These are phyloP conservation scores for Excalfactoria chinensis DNA, from an alignment of 2,113 vertebrate species.

Conservation along the genomic window DNA sequence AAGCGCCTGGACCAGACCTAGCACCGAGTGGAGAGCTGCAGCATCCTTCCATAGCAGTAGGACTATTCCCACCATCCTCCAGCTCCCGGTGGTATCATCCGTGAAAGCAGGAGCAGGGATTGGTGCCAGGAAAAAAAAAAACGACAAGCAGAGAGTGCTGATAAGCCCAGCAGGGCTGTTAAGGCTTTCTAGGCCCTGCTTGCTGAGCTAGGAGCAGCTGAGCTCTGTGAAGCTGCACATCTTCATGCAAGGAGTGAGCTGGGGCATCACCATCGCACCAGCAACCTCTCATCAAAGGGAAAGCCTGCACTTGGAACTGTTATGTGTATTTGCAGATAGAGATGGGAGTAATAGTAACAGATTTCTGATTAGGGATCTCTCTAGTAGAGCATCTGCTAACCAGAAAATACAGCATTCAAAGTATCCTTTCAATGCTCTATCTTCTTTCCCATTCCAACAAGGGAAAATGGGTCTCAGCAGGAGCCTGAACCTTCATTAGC, in stretches of 20 bases:
- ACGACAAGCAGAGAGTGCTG: fast-evolving
- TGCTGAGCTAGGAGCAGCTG: not conserved
- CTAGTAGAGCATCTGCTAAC: not conserved
- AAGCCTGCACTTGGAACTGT: fast-evolving
- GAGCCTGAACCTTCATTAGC: not conserved
- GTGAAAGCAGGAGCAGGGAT: fast-evolving
- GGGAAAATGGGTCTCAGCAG: not conserved
- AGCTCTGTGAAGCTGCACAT: not conserved
- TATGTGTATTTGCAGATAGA: fast-evolving
- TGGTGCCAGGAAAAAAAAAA: not conserved
- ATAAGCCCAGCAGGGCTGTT: not conserved
- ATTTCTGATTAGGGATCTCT: not conserved
- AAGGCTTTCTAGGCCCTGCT: not conserved
- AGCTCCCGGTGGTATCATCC: not conserved
- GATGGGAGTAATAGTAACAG: fast-evolving
- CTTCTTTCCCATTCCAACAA: not conserved
- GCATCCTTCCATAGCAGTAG: not conserved
- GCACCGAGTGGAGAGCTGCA: not conserved
- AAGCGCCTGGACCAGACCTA: not conserved
- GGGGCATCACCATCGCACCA: not conserved
- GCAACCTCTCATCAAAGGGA: not conserved
- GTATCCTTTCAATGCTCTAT: not conserved
- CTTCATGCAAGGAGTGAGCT: fast-evolving
- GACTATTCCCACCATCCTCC: not conserved
- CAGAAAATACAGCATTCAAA: not conserved